phyloP scores from a whole-genome alignment of 2,797 vertebrate genomes.

The Microctenopoma steveboyesi region DNA sequence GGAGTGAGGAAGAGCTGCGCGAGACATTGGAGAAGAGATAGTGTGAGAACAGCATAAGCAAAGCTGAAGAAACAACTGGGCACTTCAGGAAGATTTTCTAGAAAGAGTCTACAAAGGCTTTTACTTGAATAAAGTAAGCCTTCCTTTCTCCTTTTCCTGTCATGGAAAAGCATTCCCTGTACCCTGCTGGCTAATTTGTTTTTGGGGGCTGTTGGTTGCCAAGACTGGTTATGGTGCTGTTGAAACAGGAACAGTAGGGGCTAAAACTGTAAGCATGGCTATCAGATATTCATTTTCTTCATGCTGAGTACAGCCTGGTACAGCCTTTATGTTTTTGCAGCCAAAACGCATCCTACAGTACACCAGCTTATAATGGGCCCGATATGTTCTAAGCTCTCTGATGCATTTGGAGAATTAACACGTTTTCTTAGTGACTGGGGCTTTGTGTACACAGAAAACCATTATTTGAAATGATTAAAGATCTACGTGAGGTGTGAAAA shows the following conservation, averaged over 20 bases:
- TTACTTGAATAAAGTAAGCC: slow-evolving; percentile 40
- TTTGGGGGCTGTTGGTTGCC: slow-evolving; percentile 71
- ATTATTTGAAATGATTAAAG: slow-evolving; percentile 47
- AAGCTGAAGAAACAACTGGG: slow-evolving; percentile 35
- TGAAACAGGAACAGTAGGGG: slow-evolving; percentile 78
- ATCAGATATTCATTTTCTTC: slow-evolving; percentile 80
- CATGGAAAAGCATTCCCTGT: slow-evolving; percentile 58
- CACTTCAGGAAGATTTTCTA: slow-evolving; percentile 48
- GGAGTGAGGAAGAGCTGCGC: slow-evolving; percentile 43
- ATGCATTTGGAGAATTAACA: slow-evolving; percentile 35
- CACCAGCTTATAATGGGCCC: slow-evolving; percentile 29
- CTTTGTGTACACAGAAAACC: slow-evolving; percentile 16
- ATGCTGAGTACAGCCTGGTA: slow-evolving; percentile 79
- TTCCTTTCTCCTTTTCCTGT: slow-evolving; percentile 54
- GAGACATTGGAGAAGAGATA: slow-evolving; percentile 50
- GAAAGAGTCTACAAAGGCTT: slow-evolving; percentile 47
- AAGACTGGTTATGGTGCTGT: slow-evolving; percentile 72
- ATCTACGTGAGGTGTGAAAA: slow-evolving; percentile 32
- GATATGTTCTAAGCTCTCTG: slow-evolving; percentile 21
- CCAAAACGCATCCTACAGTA: slow-evolving; percentile 51
- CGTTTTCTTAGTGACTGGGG: not conserved
- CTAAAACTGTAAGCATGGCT: slow-evolving; percentile 78
- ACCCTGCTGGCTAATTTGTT: slow-evolving; percentile 77
- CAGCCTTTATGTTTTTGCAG: slow-evolving; percentile 51
- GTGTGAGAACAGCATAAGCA: slow-evolving; percentile 26